Base-by-base conservation (phyloP, 1,140 invertebrate species). In the Calliphora vicina region DNA sequence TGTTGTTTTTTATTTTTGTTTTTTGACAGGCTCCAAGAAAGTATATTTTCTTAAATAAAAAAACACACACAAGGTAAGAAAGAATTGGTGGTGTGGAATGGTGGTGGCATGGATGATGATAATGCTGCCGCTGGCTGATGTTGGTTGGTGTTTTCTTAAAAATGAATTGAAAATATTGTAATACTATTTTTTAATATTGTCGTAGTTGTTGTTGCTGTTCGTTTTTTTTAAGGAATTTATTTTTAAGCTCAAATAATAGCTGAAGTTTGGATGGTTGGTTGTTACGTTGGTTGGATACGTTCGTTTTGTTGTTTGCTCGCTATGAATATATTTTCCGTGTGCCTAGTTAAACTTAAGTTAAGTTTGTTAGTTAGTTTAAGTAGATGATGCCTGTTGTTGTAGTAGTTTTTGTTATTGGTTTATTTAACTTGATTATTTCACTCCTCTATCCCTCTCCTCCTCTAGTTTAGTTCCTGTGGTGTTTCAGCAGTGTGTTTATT, bases 11-110 rank as follows among this genome's bases (percentile, higher is more conserved):
- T 67, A 8, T 67, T 9, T 67, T 67, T 12, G 15, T 50, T 67
- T 67, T 20, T 67, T 67, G 61, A 23, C 61, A 67, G 61, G 61
- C 61, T 67, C 61, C 61, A 67, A 67, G 61, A 67, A 67, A 67
- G 61, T 67, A 20, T 67, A 2, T 57, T 35, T 35, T 57, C 50
- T 57, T 57, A 57, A n/a, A 35, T 8, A 35, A 35, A 29, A 29
- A 29, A 45, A 50, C 12, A 50, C 12, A 50, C 42, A 50, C 4
- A 50, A 50, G 45, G 45, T 50, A 50, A 13, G 35, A 35, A 35
- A 50, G 12, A 50, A 17, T 50, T 50, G 13, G 17, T 17, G 45
- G 45, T 0, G 0, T 50, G 45, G 45, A 6, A 43, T 43, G 42
- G 42, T 43, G 12, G 5, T 5, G 42, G 12, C 12, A 43, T 50